phyloP scores from a whole-genome alignment of 2,113 vertebrate genomes.

The Fregetta grallaria region DNA sequence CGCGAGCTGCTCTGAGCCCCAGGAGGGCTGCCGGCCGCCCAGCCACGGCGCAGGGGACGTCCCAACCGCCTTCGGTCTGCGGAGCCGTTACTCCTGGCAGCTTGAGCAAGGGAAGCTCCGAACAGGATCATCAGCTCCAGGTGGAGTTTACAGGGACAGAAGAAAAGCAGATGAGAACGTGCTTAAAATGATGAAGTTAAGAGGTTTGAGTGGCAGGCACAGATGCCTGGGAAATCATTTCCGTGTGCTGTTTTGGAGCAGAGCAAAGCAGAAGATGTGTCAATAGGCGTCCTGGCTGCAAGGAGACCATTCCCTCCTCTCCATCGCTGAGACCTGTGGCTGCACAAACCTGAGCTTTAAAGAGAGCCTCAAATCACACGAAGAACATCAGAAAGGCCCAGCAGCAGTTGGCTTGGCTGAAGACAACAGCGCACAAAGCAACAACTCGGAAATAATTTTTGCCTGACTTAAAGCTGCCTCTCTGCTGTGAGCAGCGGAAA shows the following conservation, averaged over 20 bases:
- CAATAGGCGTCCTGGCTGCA: neutral
- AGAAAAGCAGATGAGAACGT: neutral
- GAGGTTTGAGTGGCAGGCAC: neutral
- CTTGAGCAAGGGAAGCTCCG: too few relatives aligned
- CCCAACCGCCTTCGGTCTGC: rapidly evolving
- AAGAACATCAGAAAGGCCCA: neutral
- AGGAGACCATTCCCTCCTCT: neutral
- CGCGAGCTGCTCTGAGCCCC: neutral
- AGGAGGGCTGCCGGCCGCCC: neutral
- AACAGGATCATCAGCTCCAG: neutral
- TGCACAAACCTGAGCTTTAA: neutral
- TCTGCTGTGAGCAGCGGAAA: neutral
- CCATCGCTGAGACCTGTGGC: neutral
- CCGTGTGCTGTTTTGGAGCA: neutral
- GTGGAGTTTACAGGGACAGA: neutral
- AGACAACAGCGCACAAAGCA: neutral
- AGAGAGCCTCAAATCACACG: neutral
- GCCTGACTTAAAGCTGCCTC: neutral
- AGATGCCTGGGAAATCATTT: neutral
- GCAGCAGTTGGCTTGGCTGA: neutral
- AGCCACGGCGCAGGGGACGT: neutral
- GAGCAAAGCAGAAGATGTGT: neutral
- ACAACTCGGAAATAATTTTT: neutral
- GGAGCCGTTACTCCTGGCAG: rapidly evolving
- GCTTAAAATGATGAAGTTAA: neutral